These are phyloP conservation scores for Scomberomorus guttatus DNA, from an alignment of 2,797 vertebrate species.

Conservation along the genomic window DNA sequence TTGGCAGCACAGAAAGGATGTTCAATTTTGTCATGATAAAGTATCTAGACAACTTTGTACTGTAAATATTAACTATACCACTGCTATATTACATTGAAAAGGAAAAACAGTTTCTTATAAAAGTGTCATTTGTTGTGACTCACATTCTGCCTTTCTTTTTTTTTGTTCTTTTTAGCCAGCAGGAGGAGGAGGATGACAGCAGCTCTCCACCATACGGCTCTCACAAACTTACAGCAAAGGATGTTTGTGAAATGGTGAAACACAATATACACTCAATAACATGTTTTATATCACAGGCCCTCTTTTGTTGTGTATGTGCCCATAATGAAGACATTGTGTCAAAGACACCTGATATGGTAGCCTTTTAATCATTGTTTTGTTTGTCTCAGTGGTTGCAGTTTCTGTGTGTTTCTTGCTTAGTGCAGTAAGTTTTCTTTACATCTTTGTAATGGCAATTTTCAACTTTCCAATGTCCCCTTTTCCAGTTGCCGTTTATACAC, in stretches of 20 bases:
- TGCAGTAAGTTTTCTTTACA: background rate
- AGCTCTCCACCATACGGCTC: background rate
- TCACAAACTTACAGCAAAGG: constrained; percentile 68
- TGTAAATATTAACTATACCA: background rate
- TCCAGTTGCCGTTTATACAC: no score
- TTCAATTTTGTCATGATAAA: no score
- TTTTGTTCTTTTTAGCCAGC: constrained; percentile 22
- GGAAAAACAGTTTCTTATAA: background rate
- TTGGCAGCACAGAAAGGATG: background rate
- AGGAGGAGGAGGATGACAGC: constrained; percentile 9
- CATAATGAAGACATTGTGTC: constrained; percentile 1
- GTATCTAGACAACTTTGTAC: background rate
- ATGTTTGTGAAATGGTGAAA: constrained; percentile 83
- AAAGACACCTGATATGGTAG: constrained; percentile 12
- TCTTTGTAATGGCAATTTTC: no score
- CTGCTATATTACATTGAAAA: background rate
- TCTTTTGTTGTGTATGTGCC: background rate
- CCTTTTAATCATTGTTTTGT: constrained; percentile 4
- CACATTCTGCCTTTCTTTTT: background rate
- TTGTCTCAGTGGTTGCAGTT: constrained; percentile 35
- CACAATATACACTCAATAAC: background rate
- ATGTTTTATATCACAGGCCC: background rate
- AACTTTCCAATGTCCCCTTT: no score
- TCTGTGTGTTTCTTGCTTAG: background rate
- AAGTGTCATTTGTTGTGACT: background rate